Conservation (phyloP, 2,797 vertebrate genomes). For the Acanthis flammea region DNA sequence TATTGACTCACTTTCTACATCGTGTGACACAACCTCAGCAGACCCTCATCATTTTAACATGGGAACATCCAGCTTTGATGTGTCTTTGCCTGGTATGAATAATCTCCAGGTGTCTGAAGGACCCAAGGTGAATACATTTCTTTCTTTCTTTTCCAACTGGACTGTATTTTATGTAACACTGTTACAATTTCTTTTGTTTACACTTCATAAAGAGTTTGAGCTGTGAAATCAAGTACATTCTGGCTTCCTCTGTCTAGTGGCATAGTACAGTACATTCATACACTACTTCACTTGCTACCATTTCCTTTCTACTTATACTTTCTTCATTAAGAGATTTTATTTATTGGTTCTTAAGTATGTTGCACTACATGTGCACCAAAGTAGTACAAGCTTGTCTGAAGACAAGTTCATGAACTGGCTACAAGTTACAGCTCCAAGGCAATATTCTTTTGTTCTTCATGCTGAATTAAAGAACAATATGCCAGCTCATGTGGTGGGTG, state of each 20-base stretch:
- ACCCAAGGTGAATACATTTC: constrained; percentile 83
- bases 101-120: constrained; percentile 77
- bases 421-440: not conserved
- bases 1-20: constrained; percentile 87
- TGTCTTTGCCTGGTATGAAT: constrained; percentile 84
- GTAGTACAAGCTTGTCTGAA: not conserved
- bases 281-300: not conserved
- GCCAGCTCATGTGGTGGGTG: constrained; percentile 81
- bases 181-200: not conserved
- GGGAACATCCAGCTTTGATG: constrained; percentile 83
- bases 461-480: constrained; percentile 70
- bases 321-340: not conserved
- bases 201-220: not conserved
- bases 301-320: not conserved
- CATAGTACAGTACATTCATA: not conserved
- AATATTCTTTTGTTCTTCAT: constrained; percentile 11
- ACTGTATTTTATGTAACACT: not conserved
- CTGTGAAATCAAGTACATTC: not conserved
- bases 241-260: not conserved
- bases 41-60: constrained; percentile 83
- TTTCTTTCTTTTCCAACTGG: constrained; percentile 68
- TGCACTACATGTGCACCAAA: not conserved
- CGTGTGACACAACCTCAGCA: constrained; percentile 84
- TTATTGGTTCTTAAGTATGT: not conserved
- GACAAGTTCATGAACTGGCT: not conserved